Conservation (phyloP, 2,113 vertebrate species). For the Pelecanus crispus region DNA sequence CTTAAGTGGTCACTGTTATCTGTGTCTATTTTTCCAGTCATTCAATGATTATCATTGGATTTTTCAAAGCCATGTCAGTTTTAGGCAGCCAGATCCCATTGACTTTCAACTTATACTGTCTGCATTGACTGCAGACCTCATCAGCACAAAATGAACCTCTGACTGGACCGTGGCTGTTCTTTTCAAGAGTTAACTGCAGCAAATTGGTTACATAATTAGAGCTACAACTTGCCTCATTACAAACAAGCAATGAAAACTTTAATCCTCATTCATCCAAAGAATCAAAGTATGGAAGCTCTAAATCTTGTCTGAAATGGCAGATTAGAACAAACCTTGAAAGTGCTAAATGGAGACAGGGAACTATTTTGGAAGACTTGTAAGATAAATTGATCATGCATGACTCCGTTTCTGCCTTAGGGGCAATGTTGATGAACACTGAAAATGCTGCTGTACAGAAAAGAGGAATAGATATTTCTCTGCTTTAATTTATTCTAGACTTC, state of each 20-base stretch:
- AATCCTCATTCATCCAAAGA: conserved; percentile 18
- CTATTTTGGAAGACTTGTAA: conserved; percentile 38
- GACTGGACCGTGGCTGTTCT: neutral
- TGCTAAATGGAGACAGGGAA: conserved; percentile 25
- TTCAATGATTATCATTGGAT: neutral
- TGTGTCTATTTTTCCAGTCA: neutral
- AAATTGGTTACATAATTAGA: conserved; percentile 15
- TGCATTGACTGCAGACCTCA: neutral
- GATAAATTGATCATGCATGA: conserved; percentile 52
- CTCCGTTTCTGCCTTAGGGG: conserved; percentile 3
- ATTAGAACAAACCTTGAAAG: conserved; percentile 47
- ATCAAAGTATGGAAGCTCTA: conserved; percentile 41
- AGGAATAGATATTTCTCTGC: conserved; percentile 9
- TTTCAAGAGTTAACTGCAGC: conserved; percentile 21
- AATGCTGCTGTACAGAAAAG: neutral
- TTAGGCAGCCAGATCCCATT: neutral
- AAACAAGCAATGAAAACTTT: conserved; percentile 11
- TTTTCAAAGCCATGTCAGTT: neutral
- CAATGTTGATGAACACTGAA: conserved; percentile 20
- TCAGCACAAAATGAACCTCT: neutral
- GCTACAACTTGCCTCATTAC: conserved; percentile 3
- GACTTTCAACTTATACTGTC: neutral
- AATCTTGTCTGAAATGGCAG: conserved; percentile 52
- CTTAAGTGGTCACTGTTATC: neutral
- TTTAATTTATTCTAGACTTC: conserved; percentile 32